A percentile compares a stretch with the other conserved stretches of the same genome.
phyloP scores from a whole-genome alignment of 1,140 invertebrate species.

The Maniola jurtina region DNA sequence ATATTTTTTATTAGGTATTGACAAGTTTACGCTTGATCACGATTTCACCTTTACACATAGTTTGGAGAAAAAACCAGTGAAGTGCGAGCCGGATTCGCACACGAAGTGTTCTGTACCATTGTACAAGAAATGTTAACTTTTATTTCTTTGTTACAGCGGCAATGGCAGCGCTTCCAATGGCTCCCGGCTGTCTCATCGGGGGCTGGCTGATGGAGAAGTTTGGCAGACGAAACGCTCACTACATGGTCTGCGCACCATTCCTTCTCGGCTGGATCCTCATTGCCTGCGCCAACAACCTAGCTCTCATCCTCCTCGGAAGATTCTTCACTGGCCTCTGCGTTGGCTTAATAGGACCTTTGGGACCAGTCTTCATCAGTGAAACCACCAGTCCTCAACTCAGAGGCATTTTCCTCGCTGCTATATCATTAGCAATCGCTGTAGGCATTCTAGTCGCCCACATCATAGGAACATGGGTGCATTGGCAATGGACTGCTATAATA shows the following conservation, averaged over 20 bases:
- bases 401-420: constrained; percentile 79
- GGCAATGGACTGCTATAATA: constrained; percentile 80
- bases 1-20: no score
- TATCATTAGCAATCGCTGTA: constrained; percentile 78
- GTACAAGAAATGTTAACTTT: background rate
- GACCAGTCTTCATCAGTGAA: constrained; percentile 80
- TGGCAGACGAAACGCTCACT: constrained; percentile 82
- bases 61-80: no score
- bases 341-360: constrained; percentile 75
- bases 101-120: no score
- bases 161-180: constrained; percentile 81
- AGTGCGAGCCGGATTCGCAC: no score
- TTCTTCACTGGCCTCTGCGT: constrained; percentile 82
- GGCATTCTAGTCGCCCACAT: constrained; percentile 80
- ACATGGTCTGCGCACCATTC: constrained; percentile 81
- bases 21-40: no score
- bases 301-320: constrained; percentile 81
- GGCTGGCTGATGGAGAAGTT: constrained; percentile 83
- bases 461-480: constrained; percentile 81
- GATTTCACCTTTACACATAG: no score
- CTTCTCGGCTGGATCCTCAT: constrained; percentile 85
- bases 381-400: constrained; percentile 79
- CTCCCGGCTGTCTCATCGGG: constrained; percentile 79
- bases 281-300: constrained; percentile 71
- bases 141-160: constrained; percentile 71